These are phyloP conservation scores for Ceratoteleas bidentatus DNA, from an alignment of 1,140 invertebrate genomes.

Conservation along the genomic window DNA sequence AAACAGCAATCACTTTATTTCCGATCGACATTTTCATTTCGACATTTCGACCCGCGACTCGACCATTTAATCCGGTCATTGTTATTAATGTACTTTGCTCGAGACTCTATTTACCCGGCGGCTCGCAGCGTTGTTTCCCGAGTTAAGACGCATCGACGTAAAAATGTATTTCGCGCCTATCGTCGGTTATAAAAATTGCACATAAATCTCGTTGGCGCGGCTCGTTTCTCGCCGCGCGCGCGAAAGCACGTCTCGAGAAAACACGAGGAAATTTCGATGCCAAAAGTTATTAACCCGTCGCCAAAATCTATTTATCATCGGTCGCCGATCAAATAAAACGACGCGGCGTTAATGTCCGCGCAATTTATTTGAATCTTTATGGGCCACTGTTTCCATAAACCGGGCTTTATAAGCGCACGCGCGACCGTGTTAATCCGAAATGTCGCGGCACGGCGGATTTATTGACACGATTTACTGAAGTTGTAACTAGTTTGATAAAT, in stretches of 20 bases:
- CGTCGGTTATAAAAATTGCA: conserved; percentile 42
- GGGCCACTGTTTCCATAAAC: conserved; percentile 14
- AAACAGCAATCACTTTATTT: background rate
- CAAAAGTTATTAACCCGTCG: conserved; percentile 43
- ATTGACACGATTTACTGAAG: conserved; percentile 35
- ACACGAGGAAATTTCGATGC: conserved; percentile 29
- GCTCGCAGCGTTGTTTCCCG: conserved; percentile 23
- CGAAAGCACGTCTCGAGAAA: conserved; percentile 15
- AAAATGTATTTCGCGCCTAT: conserved; percentile 47
- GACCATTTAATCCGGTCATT: conserved; percentile 14
- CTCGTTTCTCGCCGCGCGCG: background rate
- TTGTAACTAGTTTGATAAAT: conserved; percentile 45
- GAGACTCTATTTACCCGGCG: conserved; percentile 15
- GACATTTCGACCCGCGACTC: conserved; percentile 4
- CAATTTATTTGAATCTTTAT: conserved; percentile 42
- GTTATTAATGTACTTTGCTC: conserved; percentile 16
- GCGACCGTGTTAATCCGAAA: conserved; percentile 31
- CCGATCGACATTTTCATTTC: conserved; percentile 1
- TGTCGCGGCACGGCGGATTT: conserved; percentile 27
- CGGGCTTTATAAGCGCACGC: conserved; percentile 17
- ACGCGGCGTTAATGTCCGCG: conserved; percentile 19
- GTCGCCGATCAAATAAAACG: conserved; percentile 31
- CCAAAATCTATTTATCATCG: conserved; percentile 50
- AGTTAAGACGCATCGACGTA: conserved; percentile 27
- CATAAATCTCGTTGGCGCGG: conserved; percentile 40